Base-by-base conservation (phyloP, 2,113 vertebrate genomes). In the Dunckerocampus dactyliophorus region DNA sequence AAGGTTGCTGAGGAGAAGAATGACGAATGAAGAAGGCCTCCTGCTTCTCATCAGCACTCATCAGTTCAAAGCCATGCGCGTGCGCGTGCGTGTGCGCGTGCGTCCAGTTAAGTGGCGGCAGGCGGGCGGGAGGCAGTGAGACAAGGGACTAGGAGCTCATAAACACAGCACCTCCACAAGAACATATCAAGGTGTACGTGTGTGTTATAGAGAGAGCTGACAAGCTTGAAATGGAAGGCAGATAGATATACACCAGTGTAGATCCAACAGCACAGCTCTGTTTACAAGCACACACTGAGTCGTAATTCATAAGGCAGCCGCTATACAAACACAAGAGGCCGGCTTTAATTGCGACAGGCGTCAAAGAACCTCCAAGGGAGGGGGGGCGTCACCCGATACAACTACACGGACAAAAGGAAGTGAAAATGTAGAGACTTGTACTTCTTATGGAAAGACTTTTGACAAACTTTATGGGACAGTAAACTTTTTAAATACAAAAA, bases 1-100 rank as follows among this genome's bases (percentile, higher is more conserved):
- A 1, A 22, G 46, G 47, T 48, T 65, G 57, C 51, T 71, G 65
- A 76, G 51, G 64, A 43, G 71, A 65, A 67, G 60, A 62, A 69
- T 71, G 31, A 66, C 20, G 52, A 62, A 3, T 52, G 60, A 55
- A 48, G 62, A 17, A 22, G 47, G 42, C 71, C 83, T 85, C 69
- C 87, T 89, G 87, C 67, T 88, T 88, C 79, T 88, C 83, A 87
- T 89, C 86, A 85, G 79, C 59, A 74, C 77, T 81, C 77, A 82
- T 80, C 83, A 87, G 87, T 88, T 89, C 85, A 89, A 89, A 89
- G 84, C 74, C 59, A 53, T n/a, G 42, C 70, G 61, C 76, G 79
- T 74, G 81, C 54, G 56, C 69, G 63, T 66, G 62, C 67, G 47
- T 67, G 64, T 71, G 50, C 71, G 71, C 63, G 60, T 72, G 52